Percentiles rank a stretch among this genome's conserved stretches.
Evolutionary conservation across 2,888 invertebrate species (phyloP).

Genomic region (Synergus umbraculus): DNA sequence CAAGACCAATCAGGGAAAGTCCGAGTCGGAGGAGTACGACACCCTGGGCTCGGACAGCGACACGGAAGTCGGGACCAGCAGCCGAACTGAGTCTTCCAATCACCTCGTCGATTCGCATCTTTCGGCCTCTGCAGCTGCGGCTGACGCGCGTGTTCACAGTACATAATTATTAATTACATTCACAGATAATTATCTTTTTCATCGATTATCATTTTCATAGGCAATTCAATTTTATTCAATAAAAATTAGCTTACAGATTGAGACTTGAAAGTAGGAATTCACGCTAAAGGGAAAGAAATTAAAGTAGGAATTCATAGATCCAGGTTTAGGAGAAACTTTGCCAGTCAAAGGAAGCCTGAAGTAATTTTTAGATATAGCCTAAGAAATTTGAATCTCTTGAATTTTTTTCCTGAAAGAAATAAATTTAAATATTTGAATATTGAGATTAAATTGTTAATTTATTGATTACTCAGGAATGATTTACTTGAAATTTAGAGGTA

Average conservation of each 20-base stretch:
- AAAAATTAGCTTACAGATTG: background rate
- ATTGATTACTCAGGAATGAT: no score
- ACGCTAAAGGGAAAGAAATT: background rate
- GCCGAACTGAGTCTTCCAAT: constrained; percentile 78
- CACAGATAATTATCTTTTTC: constrained; percentile 54
- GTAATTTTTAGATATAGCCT: background rate
- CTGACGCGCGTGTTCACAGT: constrained; percentile 77
- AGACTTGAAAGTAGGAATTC: background rate
- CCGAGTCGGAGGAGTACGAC: constrained; percentile 97
- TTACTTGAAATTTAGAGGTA: constrained; percentile 9
- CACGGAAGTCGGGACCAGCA: constrained; percentile 82
- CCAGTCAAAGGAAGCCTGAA: background rate
- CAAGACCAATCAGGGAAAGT: constrained; percentile 95
- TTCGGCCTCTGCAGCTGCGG: constrained; percentile 75
- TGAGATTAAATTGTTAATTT: background rate
- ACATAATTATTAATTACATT: constrained; percentile 49
- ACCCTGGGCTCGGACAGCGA: constrained; percentile 90
- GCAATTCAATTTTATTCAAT: background rate
- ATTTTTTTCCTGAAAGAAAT: no score
- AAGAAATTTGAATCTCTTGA: no score
- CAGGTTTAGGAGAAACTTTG: background rate
- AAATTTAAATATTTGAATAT: no score
- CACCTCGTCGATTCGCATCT: constrained; percentile 78
- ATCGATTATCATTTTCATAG: constrained; percentile 14
- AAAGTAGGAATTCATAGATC: background rate